These are phyloP conservation scores for Halichondria panicea DNA, from an alignment of 37 sponge, comb jelly and placozoan species.

Conservation along the genomic window DNA sequence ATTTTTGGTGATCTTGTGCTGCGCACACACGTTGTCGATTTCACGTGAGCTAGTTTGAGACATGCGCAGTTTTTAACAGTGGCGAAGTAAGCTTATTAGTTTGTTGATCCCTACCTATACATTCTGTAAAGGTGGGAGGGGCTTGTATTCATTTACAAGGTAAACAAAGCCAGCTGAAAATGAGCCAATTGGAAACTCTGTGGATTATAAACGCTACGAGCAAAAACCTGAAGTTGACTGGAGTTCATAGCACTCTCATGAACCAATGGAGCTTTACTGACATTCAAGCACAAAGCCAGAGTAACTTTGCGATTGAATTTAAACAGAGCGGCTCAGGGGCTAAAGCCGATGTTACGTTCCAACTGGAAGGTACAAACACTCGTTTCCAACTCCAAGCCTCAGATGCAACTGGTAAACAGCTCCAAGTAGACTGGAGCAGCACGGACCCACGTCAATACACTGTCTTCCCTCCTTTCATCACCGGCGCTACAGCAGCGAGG, in stretches of 20 bases:
- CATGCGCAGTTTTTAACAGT: too few species aligned
- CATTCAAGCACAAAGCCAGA: background rate
- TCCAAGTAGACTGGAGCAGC: conserved; percentile 27
- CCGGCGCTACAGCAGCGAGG: background rate
- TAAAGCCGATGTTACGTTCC: background rate
- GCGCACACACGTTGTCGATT: too few species aligned
- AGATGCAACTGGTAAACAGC: background rate
- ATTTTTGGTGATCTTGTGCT: too few species aligned
- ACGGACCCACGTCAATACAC: background rate
- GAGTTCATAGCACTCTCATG: background rate
- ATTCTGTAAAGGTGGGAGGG: too few species aligned
- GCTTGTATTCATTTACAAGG: too few species aligned
- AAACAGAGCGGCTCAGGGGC: background rate
- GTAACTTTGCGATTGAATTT: conserved; percentile 7
- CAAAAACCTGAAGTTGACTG: background rate
- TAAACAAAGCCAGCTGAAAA: too few species aligned
- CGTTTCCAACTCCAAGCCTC: conserved; percentile 12
- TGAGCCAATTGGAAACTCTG: too few species aligned
- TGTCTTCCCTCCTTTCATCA: conserved; percentile 23
- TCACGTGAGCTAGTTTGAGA: too few species aligned
- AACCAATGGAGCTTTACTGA: conserved; percentile 10
- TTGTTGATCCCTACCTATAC: too few species aligned
- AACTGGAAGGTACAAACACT: conserved; percentile 9
- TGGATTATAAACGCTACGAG: conserved; percentile 20
- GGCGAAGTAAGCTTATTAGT: too few species aligned